Percentiles rank a stretch among this genome's conserved stretches.
Conservation (phyloP, 2,888 invertebrate species). For the Clanis bilineata region DNA sequence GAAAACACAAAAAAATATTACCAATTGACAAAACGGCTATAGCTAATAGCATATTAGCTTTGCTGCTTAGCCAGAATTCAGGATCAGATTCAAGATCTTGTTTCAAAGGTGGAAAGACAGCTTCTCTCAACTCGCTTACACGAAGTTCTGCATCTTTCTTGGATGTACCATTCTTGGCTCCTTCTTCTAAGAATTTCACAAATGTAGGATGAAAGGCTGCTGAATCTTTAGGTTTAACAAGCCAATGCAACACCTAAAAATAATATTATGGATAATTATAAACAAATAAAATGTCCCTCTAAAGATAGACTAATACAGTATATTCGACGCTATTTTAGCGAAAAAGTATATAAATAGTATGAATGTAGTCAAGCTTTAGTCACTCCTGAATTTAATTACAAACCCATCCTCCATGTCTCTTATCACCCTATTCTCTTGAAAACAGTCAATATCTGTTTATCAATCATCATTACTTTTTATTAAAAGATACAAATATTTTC, state of each 20-base stretch:
- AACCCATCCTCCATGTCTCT: too few species aligned
- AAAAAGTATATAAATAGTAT: too few species aligned
- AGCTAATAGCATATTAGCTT: constrained; percentile 86
- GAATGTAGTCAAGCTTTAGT: too few species aligned
- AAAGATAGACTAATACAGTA: not conserved
- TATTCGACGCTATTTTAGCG: too few species aligned
- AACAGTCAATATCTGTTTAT: too few species aligned
- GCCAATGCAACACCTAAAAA: constrained; percentile 87
- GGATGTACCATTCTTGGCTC: constrained; percentile 86
- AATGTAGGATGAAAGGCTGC: constrained; percentile 92
- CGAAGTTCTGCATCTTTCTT: constrained; percentile 88
- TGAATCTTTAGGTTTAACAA: constrained; percentile 91
- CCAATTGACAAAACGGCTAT: constrained; percentile 86
- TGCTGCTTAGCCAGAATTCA: constrained; percentile 85
- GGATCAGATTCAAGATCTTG: constrained; percentile 82
- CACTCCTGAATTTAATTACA: too few species aligned
- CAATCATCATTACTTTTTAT: too few species aligned
- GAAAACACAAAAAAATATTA: constrained; percentile 35
- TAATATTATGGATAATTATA: not conserved
- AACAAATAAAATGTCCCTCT: not conserved
- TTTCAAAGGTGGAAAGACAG: constrained; percentile 83
- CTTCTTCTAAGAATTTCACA: constrained; percentile 87
- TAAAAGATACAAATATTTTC: too few species aligned
- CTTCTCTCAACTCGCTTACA: constrained; percentile 86
- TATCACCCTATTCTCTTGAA: too few species aligned